These are phyloP conservation scores for Plectropomus leopardus DNA, from an alignment of 2,113 vertebrate species.

Conservation along the genomic window DNA sequence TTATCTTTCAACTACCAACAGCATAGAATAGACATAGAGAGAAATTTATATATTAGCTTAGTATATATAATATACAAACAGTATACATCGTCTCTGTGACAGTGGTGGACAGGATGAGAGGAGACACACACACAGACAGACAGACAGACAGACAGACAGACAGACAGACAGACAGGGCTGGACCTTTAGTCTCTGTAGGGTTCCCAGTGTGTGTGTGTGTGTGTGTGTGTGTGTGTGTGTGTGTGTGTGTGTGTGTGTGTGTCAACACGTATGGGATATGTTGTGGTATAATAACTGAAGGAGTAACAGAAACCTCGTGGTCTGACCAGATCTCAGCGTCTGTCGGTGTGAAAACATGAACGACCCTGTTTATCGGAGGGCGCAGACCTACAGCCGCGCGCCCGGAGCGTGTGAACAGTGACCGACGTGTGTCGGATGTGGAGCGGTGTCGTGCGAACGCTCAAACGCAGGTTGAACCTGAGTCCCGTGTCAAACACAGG, in stretches of 20 bases:
- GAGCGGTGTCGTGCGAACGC: background rate
- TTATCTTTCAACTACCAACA: slow-evolving; percentile 61
- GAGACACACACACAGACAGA: slow-evolving; percentile 16
- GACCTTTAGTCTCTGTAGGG: slow-evolving; percentile 49
- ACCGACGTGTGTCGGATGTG: background rate
- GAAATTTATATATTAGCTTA: slow-evolving; percentile 77
- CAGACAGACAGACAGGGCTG: slow-evolving; percentile 8
- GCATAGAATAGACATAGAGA: slow-evolving; percentile 69
- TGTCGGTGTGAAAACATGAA: slow-evolving; percentile 16
- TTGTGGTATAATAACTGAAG: background rate
- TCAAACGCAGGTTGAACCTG: slow-evolving; percentile 48
- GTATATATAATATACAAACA: slow-evolving; percentile 86
- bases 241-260: slow-evolving; percentile 4
- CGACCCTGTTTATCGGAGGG: slow-evolving; percentile 30
- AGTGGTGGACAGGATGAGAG: slow-evolving; percentile 54
- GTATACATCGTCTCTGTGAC: slow-evolving; percentile 79
- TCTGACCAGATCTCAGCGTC: background rate
- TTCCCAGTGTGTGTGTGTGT: slow-evolving; percentile 26
- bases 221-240: slow-evolving; percentile 7
- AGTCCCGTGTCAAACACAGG: slow-evolving; percentile 50
- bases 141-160: slow-evolving; percentile 12
- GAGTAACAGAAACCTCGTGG: background rate
- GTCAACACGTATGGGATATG: background rate
- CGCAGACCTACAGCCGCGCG: slow-evolving; percentile 2
- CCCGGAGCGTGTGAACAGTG: slow-evolving; percentile 24